These are phyloP conservation scores for Dolichoris vasculosae DNA, from an alignment of 1,140 invertebrate species.

Conservation along the genomic window DNA sequence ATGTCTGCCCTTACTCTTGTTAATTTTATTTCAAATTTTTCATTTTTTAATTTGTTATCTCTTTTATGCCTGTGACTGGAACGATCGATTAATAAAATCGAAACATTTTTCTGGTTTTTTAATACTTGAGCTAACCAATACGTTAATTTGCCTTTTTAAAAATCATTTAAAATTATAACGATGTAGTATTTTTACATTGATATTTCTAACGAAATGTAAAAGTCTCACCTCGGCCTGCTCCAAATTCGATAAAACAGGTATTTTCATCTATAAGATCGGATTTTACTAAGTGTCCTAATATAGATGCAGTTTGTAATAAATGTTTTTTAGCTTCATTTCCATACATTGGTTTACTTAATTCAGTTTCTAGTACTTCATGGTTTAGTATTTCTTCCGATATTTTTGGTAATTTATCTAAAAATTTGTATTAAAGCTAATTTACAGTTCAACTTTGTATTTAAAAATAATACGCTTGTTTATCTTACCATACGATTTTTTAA, in stretches of 20 bases:
- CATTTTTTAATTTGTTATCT: slow-evolving; percentile 82
- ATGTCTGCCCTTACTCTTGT: slow-evolving; percentile 84
- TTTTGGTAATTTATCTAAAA: slow-evolving; percentile 65
- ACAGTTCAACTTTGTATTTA: not conserved
- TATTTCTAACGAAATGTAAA: not conserved
- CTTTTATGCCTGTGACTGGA: slow-evolving; percentile 86
- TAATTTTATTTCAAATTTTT: slow-evolving; percentile 73
- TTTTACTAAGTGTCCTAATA: slow-evolving; percentile 79
- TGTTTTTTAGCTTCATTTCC: slow-evolving; percentile 81
- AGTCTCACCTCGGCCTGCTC: slow-evolving; percentile 86
- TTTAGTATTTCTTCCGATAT: slow-evolving; percentile 72
- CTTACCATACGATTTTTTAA: slow-evolving; percentile 66
- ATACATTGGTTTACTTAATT: slow-evolving; percentile 78
- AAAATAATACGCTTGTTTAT: not conserved
- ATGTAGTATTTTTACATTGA: not conserved
- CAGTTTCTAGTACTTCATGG: slow-evolving; percentile 74
- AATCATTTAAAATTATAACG: slow-evolving; percentile 39
- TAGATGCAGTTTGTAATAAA: slow-evolving; percentile 81
- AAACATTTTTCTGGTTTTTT: slow-evolving; percentile 70
- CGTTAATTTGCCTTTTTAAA: slow-evolving; percentile 80
- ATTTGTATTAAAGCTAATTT: slow-evolving; percentile 41
- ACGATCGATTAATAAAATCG: slow-evolving; percentile 84
- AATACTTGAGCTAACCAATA: slow-evolving; percentile 82
- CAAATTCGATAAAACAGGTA: slow-evolving; percentile 88
- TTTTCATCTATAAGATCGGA: slow-evolving; percentile 75